Conservation (phyloP, 2,797 vertebrate species). For the Tolypeutes matacus region DNA sequence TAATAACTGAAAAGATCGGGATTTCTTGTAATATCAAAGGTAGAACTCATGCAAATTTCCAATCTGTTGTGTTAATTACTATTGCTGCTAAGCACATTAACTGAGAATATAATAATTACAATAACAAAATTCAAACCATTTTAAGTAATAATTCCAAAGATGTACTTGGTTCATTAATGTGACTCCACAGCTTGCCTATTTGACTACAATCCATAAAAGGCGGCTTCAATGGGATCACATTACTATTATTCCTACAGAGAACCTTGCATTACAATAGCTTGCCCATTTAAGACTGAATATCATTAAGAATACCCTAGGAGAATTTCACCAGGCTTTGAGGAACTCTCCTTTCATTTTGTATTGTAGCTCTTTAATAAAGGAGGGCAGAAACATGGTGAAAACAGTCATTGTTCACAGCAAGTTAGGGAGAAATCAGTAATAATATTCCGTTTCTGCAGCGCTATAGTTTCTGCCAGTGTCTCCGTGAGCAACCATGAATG, state of each 20-base stretch:
- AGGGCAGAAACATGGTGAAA: constrained; percentile 86
- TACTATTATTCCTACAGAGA: constrained; percentile 86
- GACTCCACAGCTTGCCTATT: constrained; percentile 84
- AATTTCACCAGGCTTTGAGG: constrained; percentile 86
- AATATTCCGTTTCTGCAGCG: constrained; percentile 88
- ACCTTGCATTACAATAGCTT: constrained; percentile 84
- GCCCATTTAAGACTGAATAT: constrained; percentile 87
- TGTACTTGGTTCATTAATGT: constrained; percentile 83
- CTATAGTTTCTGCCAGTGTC: constrained; percentile 87
- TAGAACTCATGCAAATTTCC: constrained; percentile 82
- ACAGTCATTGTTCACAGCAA: constrained; percentile 89
- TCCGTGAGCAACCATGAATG: constrained; percentile 91
- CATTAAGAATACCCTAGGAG: constrained; percentile 87
- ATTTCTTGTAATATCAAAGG: constrained; percentile 73
- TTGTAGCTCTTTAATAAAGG: constrained; percentile 89
- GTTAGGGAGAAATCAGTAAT: constrained; percentile 89
- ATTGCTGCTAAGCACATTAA: constrained; percentile 84
- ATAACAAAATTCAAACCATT: constrained; percentile 81
- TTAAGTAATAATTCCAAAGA: constrained; percentile 83
- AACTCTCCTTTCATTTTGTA: constrained; percentile 87
- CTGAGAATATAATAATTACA: constrained; percentile 84
- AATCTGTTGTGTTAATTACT: constrained; percentile 84
- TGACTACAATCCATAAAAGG: constrained; percentile 85
- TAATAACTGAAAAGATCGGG: constrained; percentile 71
- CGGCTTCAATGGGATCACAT: constrained; percentile 87